A percentile compares a stretch with the other conserved stretches of the same genome.
These are phyloP conservation scores for Sycobia sp. DNA, from an alignment of 1,140 invertebrate genomes.

Conservation along the genomic window DNA sequence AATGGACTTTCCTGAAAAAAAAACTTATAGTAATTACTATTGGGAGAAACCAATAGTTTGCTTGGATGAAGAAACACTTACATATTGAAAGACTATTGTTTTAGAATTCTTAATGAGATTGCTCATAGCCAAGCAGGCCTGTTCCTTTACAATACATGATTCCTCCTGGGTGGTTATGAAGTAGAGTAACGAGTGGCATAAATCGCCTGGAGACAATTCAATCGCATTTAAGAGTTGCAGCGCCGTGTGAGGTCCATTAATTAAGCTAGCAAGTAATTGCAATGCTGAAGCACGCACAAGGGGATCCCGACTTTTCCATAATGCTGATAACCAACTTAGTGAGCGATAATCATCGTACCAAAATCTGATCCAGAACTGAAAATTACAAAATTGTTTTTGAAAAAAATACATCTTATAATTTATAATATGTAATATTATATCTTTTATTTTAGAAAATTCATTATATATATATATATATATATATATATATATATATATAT, in stretches of 20 bases:
- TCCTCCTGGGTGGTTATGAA: constrained; percentile 48
- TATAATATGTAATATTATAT: too few species aligned
- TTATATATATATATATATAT: background rate
- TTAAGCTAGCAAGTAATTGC: constrained; percentile 60
- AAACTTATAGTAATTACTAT: too few species aligned
- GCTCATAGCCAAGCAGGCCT: constrained; percentile 52
- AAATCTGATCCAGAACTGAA: constrained; percentile 50
- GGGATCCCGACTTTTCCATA: constrained; percentile 63
- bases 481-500: too few species aligned
- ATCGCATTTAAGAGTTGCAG: constrained; percentile 55
- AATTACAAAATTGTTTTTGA: constrained; percentile 19
- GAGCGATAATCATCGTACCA: constrained; percentile 50
- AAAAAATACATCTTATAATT: background rate
- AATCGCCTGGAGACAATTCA: constrained; percentile 44
- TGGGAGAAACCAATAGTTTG: background rate
- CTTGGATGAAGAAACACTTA: constrained; percentile 35
- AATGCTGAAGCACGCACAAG: constrained; percentile 61
- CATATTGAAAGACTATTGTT: constrained; percentile 46
- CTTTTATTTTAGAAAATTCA: background rate
- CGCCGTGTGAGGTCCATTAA: constrained; percentile 50
- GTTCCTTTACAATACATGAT: constrained; percentile 54
- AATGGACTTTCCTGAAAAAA: too few species aligned
- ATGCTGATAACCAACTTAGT: constrained; percentile 55
- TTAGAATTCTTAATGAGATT: constrained; percentile 51
- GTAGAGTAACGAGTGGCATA: constrained; percentile 49